A percentile compares a stretch with the other conserved stretches of the same genome.
phyloP scores from a whole-genome alignment of 2,797 vertebrate species.

The Astyanax mexicanus region DNA sequence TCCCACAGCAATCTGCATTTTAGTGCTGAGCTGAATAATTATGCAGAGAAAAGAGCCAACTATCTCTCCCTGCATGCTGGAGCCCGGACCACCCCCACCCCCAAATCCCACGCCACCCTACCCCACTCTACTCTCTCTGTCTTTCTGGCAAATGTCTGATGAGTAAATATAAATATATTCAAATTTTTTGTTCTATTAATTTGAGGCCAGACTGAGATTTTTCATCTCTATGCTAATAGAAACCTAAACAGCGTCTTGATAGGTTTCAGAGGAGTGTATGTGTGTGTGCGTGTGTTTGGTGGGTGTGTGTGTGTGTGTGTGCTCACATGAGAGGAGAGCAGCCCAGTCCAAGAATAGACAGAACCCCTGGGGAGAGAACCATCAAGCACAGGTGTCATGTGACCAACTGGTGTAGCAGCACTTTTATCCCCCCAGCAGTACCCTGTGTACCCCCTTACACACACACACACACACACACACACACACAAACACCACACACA shows the following conservation, averaged over 20 bases:
- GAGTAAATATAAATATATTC: slow-evolving; percentile 47
- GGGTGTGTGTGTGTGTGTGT: background rate
- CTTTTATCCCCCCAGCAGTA: slow-evolving; percentile 47
- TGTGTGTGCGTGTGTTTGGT: slow-evolving; percentile 16
- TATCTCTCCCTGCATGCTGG: slow-evolving; percentile 24
- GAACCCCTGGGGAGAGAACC: slow-evolving; percentile 47
- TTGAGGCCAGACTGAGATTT: slow-evolving; percentile 35
- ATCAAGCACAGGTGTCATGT: slow-evolving; percentile 59
- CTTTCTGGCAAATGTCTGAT: slow-evolving; percentile 9
- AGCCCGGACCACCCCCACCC: too few relatives aligned
- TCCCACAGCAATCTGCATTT: slow-evolving; percentile 56
- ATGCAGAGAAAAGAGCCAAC: slow-evolving; percentile 41
- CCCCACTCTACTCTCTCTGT: slow-evolving; percentile 7
- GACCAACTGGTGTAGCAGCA: slow-evolving; percentile 56
- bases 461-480: slow-evolving; percentile 33
- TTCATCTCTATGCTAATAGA: slow-evolving; percentile 52
- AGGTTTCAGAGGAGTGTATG: slow-evolving; percentile 24
- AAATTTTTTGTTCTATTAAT: slow-evolving; percentile 46
- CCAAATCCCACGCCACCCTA: too few relatives aligned
- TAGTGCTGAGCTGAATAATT: slow-evolving; percentile 54
- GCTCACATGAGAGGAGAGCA: background rate
- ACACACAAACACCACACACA: slow-evolving; percentile 33
- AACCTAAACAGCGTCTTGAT: slow-evolving; percentile 47
- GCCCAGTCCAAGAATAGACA: slow-evolving; percentile 44
- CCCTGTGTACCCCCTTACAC: slow-evolving; percentile 38